Conservation (phyloP, 2,888 invertebrate species). For the Margaritifera margaritifera region DNA sequence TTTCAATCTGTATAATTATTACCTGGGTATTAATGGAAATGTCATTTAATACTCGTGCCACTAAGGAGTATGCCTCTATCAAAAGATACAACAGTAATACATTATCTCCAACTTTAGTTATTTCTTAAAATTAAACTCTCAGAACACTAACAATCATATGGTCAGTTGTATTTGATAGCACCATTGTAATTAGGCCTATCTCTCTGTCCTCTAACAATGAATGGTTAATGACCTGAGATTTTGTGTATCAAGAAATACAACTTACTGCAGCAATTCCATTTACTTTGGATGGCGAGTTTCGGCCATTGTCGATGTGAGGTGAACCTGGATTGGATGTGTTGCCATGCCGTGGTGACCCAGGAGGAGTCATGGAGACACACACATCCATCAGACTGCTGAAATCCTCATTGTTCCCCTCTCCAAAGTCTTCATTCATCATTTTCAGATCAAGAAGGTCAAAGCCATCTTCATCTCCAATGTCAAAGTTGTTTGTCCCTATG, state of each 20-base stretch:
- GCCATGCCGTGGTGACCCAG: slow-evolving; percentile 35
- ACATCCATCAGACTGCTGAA: slow-evolving; percentile 49
- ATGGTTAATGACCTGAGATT: not conserved
- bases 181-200: no score
- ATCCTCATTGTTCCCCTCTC: slow-evolving; percentile 36
- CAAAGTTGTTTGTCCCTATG: slow-evolving; percentile 42
- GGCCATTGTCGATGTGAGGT: slow-evolving; percentile 49
- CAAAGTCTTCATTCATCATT: slow-evolving; percentile 34
- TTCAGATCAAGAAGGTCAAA: slow-evolving; percentile 40
- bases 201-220: no score
- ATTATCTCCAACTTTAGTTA: no score
- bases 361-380: slow-evolving; percentile 50
- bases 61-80: no score
- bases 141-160: no score
- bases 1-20: not conserved
- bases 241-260: not conserved
- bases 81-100: no score
- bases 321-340: slow-evolving; percentile 55
- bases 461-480: slow-evolving; percentile 37
- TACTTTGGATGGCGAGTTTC: slow-evolving; percentile 50
- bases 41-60: no score
- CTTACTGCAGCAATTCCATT: slow-evolving; percentile 52
- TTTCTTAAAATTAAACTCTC: no score
- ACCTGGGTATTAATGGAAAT: not conserved
- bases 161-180: no score